Evolutionary conservation across 2,113 vertebrate species (phyloP).

Genomic region (Dinomys branickii): DNA sequence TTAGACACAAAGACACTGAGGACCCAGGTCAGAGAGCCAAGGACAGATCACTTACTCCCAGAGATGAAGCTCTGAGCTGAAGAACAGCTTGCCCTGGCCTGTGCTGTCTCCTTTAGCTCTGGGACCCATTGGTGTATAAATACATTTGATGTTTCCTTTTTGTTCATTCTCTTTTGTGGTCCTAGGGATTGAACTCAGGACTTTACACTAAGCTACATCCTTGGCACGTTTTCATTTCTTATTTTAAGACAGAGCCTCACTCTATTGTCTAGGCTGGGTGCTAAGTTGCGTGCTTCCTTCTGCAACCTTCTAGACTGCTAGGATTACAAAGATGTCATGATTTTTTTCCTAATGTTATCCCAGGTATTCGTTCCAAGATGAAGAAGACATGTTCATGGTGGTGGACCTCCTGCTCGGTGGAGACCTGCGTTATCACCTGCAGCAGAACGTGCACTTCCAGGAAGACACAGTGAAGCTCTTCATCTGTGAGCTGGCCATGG

Average conservation of each 20-base stretch:
- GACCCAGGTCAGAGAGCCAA: not conserved
- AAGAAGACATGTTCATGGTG: conserved; percentile 99
- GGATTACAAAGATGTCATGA: not conserved
- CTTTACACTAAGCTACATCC: not conserved
- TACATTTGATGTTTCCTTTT: not conserved
- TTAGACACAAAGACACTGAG: not conserved
- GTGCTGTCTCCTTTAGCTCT: not conserved
- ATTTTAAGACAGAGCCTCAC: not conserved
- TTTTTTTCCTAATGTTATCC: not conserved
- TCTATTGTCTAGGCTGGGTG: not conserved
- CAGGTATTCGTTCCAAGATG: conserved; percentile 99
- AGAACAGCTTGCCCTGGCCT: not conserved
- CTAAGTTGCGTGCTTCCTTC: not conserved
- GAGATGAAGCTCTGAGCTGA: not conserved
- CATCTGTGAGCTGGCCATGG: conserved; percentile 94
- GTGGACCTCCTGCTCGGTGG: conserved; percentile 97
- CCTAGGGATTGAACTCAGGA: not conserved
- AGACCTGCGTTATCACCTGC: conserved; percentile 97
- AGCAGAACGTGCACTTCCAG: conserved; percentile 95
- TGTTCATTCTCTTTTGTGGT: not conserved
- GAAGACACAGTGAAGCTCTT: conserved; percentile 95
- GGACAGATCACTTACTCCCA: not conserved
- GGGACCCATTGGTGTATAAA: not conserved
- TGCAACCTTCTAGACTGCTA: not conserved
- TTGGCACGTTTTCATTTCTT: not conserved